Evolutionary conservation across 2,888 invertebrate species (phyloP).

Genomic region (Aricia artaxerxes): DNA sequence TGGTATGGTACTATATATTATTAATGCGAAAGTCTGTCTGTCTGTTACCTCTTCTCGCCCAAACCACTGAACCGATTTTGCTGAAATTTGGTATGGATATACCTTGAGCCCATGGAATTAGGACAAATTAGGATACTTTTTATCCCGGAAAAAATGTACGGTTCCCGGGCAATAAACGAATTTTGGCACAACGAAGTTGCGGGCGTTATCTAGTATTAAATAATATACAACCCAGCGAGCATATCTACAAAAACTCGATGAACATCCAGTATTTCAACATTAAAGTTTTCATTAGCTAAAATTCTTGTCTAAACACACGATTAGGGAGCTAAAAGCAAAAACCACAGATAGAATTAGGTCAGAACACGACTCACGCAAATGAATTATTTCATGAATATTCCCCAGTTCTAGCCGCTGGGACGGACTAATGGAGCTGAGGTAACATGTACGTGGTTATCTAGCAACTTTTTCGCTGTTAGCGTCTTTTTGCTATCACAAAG

Average conservation of each 20-base stretch:
- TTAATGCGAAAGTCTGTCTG: no score
- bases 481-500: background rate
- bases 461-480: background rate
- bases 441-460: background rate
- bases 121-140: no score
- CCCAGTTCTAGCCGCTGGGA: constrained; percentile 4
- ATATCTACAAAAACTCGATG: background rate
- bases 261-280: background rate
- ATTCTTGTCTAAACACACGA: constrained; percentile 10
- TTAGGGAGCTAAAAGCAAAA: constrained; percentile 6
- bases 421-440: constrained; percentile 8
- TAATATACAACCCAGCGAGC: no score
- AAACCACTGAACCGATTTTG: no score
- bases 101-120: no score
- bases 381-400: constrained; percentile 26
- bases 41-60: no score
- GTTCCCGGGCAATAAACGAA: no score
- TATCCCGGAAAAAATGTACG: no score
- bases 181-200: no score
- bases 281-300: constrained; percentile 5
- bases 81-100: no score
- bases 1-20: no score
- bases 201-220: no score
- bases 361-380: constrained; percentile 5
- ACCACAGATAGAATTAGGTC: constrained; percentile 24